phyloP scores from a whole-genome alignment of 2,888 invertebrate genomes.

The Limnephilus lunatus region DNA sequence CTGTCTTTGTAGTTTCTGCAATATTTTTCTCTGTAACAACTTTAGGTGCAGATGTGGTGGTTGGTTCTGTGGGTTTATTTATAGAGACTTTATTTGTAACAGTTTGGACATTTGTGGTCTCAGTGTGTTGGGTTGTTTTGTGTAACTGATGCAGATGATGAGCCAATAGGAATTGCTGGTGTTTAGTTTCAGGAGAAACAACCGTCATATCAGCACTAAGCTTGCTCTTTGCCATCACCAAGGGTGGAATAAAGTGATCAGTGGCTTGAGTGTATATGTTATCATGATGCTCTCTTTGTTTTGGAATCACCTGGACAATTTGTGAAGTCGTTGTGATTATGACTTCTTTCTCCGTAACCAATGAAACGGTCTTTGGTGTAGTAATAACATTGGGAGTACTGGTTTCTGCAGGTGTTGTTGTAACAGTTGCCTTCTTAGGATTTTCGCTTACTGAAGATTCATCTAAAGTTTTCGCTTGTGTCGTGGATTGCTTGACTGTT shows the following conservation, averaged over 20 bases:
- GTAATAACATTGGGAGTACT: slow-evolving; percentile 20
- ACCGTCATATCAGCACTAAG: slow-evolving; percentile 76
- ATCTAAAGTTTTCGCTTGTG: slow-evolving; percentile 53
- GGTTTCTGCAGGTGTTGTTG: slow-evolving; percentile 36
- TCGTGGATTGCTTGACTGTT: slow-evolving; percentile 54
- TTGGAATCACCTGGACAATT: slow-evolving; percentile 70
- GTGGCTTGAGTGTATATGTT: slow-evolving; percentile 76
- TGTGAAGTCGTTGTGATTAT: slow-evolving; percentile 70
- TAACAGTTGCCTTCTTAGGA: slow-evolving; percentile 58
- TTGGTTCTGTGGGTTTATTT: slow-evolving; percentile 24
- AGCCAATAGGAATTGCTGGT: slow-evolving; percentile 70
- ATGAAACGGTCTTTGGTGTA: slow-evolving; percentile 39
- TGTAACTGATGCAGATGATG: slow-evolving; percentile 27
- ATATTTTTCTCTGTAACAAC: slow-evolving; percentile 59
- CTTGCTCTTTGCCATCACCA: slow-evolving; percentile 77
- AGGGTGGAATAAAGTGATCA: slow-evolving; percentile 76
- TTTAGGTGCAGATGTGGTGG: slow-evolving; percentile 57
- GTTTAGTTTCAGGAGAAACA: slow-evolving; percentile 75
- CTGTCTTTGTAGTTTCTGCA: slow-evolving; percentile 55
- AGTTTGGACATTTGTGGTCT: slow-evolving; percentile 61
- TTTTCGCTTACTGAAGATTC: slow-evolving; percentile 60
- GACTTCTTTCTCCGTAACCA: slow-evolving; percentile 42
- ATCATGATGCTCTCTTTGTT: slow-evolving; percentile 73
- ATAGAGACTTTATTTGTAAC: slow-evolving; percentile 35
- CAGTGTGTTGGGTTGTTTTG: slow-evolving; percentile 19